A percentile compares a stretch with the other conserved stretches of the same genome.
These are phyloP conservation scores for Pangasius mekongensis DNA, from an alignment of 2,797 vertebrate species.

Conservation along the genomic window DNA sequence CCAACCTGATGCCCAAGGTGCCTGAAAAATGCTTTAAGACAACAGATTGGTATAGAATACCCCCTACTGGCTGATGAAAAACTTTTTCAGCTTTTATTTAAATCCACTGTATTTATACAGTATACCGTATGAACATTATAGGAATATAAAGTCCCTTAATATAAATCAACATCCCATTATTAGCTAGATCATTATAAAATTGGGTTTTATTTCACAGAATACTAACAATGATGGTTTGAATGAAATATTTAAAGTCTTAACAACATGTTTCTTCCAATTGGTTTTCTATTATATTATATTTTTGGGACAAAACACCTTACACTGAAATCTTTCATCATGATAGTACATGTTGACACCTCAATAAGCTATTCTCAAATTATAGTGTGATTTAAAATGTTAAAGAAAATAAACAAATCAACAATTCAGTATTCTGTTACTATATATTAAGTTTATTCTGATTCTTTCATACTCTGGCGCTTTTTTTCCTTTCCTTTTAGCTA, in stretches of 20 bases:
- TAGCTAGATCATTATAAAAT: not conserved
- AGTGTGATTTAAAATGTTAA: not conserved
- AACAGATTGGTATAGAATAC: slow-evolving; percentile 28
- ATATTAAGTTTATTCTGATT: not conserved
- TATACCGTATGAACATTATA: not conserved
- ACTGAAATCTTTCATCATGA: not conserved
- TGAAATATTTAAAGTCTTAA: not conserved
- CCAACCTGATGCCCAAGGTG: not conserved
- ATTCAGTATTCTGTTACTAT: not conserved
- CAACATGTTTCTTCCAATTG: not conserved
- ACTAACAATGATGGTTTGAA: not conserved
- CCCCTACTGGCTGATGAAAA: slow-evolving; percentile 36
- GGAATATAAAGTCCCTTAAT: not conserved
- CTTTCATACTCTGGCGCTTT: not conserved
- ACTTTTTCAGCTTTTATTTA: not conserved
- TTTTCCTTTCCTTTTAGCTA: not conserved
- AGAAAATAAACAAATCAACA: too few relatives aligned
- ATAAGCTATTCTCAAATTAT: not conserved
- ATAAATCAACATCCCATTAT: not conserved
- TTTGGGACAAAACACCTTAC: not conserved
- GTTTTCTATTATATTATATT: not conserved
- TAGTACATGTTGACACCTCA: not conserved
- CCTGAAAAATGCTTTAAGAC: not conserved
- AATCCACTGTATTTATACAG: not conserved
- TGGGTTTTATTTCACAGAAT: not conserved